A percentile compares a stretch with the other conserved stretches of the same genome.
Evolutionary conservation across 2,113 vertebrate species (phyloP).

Genomic region (Oryzias woworae): DNA sequence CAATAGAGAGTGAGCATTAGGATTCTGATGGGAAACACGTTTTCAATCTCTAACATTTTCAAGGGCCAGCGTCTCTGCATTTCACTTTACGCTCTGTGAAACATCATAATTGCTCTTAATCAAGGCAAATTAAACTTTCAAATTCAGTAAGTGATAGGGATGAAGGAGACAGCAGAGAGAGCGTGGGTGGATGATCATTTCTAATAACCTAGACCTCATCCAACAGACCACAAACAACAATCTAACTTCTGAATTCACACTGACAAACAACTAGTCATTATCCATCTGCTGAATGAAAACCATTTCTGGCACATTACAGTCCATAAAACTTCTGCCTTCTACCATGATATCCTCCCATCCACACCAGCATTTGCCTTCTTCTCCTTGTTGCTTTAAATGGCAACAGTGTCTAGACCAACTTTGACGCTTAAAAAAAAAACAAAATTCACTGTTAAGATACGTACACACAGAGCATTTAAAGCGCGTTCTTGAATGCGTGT

Average conservation of each 20-base stretch:
- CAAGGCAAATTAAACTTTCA: conserved; percentile 80
- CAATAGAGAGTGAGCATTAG: conserved; percentile 67
- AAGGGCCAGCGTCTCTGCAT: conserved; percentile 68
- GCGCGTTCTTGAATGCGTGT: too few species aligned
- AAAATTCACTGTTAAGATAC: too few species aligned
- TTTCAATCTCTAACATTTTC: conserved; percentile 69
- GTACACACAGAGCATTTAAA: too few species aligned
- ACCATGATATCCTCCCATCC: conserved; percentile 32
- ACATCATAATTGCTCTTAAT: conserved; percentile 81
- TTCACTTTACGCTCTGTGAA: conserved; percentile 72
- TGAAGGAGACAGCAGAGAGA: conserved; percentile 57
- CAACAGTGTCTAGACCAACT: conserved; percentile 45
- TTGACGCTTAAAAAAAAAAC: background rate
- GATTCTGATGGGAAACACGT: conserved; percentile 70
- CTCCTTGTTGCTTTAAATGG: conserved; percentile 52
- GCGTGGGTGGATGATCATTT: conserved; percentile 70
- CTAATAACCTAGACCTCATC: conserved; percentile 78
- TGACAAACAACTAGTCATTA: conserved; percentile 80
- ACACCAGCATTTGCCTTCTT: conserved; percentile 14
- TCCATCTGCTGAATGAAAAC: conserved; percentile 79
- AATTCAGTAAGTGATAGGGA: conserved; percentile 66
- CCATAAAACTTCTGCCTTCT: conserved; percentile 61
- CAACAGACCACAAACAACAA: conserved; percentile 77
- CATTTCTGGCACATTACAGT: conserved; percentile 52
- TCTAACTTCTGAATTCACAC: conserved; percentile 75